A percentile compares a stretch with the other conserved stretches of the same genome.
These are phyloP conservation scores for Micronycteris hirsuta DNA, from an alignment of 2,113 vertebrate species.

Conservation along the genomic window DNA sequence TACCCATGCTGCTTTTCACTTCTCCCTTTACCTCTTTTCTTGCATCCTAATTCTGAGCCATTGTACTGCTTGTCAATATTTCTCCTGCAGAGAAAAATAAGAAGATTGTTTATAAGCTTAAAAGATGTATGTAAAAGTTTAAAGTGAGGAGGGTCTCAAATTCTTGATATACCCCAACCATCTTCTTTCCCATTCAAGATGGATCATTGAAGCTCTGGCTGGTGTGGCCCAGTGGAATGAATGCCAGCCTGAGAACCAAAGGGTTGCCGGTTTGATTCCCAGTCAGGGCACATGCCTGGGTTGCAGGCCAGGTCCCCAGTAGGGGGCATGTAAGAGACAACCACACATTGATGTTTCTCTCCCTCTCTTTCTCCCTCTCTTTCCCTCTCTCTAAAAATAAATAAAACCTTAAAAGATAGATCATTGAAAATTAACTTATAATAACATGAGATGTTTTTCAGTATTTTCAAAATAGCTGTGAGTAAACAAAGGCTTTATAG, in stretches of 20 bases:
- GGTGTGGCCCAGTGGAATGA: no score
- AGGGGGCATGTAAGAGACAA: no score
- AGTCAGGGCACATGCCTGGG: no score
- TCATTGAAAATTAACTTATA: neutral
- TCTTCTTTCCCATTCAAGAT: neutral
- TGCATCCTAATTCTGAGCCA: neutral
- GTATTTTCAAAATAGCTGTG: neutral
- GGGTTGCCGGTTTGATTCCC: no score
- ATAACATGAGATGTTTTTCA: neutral
- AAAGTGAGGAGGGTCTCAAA: neutral
- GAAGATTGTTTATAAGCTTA: neutral
- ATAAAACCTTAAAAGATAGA: neutral
- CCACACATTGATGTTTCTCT: no score
- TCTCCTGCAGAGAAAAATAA: neutral
- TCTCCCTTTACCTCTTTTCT: neutral
- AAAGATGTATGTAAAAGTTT: neutral
- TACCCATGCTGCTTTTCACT: neutral
- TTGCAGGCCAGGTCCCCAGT: no score
- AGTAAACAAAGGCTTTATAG: neutral
- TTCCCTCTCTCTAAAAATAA: no score
- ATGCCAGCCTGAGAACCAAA: no score
- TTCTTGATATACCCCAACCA: neutral
- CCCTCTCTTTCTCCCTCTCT: no score
- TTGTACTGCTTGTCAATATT: neutral
- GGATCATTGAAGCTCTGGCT: neutral